A percentile compares a stretch with the other conserved stretches of the same genome.
phyloP scores from a whole-genome alignment of 1,140 invertebrate species.

The Phymastichus coffea region DNA sequence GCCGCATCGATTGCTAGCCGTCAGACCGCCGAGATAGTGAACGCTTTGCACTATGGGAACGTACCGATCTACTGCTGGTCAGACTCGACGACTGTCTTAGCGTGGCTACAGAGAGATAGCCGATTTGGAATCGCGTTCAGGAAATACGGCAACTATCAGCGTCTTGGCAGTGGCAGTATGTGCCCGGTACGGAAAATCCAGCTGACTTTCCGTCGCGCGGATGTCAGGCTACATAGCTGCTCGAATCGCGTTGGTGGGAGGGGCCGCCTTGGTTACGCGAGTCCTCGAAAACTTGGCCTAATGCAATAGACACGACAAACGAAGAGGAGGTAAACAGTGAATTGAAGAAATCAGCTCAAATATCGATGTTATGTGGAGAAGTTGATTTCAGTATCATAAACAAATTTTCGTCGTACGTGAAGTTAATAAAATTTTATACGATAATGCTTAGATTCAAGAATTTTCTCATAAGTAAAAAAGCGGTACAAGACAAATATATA shows the following conservation, averaged over 20 bases:
- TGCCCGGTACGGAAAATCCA: conserved; percentile 46
- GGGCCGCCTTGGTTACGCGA: conserved; percentile 42
- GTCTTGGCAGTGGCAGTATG: conserved; percentile 39
- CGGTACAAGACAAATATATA: too few relatives aligned
- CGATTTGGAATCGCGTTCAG: conserved; percentile 36
- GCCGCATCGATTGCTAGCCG: conserved; percentile 42
- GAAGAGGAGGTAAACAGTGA: conserved; percentile 24
- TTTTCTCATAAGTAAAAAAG: too few relatives aligned
- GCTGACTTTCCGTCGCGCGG: conserved; percentile 36
- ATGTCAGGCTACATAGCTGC: conserved; percentile 23
- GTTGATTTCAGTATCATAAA: too few relatives aligned
- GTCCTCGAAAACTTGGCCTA: conserved; percentile 31
- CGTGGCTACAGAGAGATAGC: conserved; percentile 28
- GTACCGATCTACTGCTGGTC: too few relatives aligned
- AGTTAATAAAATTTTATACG: too few relatives aligned
- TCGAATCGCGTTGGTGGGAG: conserved; percentile 47
- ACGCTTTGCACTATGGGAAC: too few relatives aligned
- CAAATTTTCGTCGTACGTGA: too few relatives aligned
- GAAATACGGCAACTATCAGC: conserved; percentile 37
- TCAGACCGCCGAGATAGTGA: too few relatives aligned
- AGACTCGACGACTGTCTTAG: conserved; percentile 32
- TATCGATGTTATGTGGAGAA: too few relatives aligned
- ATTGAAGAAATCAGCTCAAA: conserved; percentile 30
- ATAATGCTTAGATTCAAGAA: too few relatives aligned
- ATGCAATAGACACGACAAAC: conserved; percentile 2